Evolutionary conservation across 23 tunicate species (phyloP), one percentile per base, ranked within the genome.

Genomic region (Clavelina lepadiformis): DNA sequence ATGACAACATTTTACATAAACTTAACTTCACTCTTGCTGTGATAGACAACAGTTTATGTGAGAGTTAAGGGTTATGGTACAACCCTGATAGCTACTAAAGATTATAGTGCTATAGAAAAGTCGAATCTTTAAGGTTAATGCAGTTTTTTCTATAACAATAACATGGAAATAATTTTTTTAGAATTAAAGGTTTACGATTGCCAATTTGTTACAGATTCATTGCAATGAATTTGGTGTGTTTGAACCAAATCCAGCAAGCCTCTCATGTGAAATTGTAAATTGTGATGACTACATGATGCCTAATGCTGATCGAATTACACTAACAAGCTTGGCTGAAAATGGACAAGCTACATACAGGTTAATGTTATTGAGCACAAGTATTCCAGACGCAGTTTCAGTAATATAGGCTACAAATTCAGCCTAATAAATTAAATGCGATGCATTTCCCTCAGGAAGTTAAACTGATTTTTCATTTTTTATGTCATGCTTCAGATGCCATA

Each of bases 211-310:
- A 27, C 26, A 68, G 74, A 15, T 44, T 3, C 1, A 18, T 22
- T 68, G 74, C 58, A 20, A 7, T 35, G 33, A 35, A 19, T 5
- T 26, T 7, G 85, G 85, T 25, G 27, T 7, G 27, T 81, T 81
- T 45, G 67, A 26, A 22, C 88, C 88, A 6, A 31, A 72, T 36
- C 79, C 88, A 7, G 21, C 45, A 2, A 1, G 52, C 3, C 45
- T 81, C 28, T 27, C 52, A 7, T 81, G 88, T 31, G 23, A 61
- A 18, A 30, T 20, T 1, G 47, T 56, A 3, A 58, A 38, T 23
- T 81, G 88, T 25, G 41, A 51, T 0, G 63, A 81, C 23, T 44
- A 64, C 58, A 23, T 31, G 23, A 81, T 81, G 88, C 31, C 53
- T 0, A 31, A 28, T 64, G 88, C 68, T 4, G 68, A 72, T 35